A percentile compares a stretch with the other conserved stretches of the same genome.
These are phyloP conservation scores for Spea hammondii DNA, from an alignment of 2,797 vertebrate species.

Conservation along the genomic window DNA sequence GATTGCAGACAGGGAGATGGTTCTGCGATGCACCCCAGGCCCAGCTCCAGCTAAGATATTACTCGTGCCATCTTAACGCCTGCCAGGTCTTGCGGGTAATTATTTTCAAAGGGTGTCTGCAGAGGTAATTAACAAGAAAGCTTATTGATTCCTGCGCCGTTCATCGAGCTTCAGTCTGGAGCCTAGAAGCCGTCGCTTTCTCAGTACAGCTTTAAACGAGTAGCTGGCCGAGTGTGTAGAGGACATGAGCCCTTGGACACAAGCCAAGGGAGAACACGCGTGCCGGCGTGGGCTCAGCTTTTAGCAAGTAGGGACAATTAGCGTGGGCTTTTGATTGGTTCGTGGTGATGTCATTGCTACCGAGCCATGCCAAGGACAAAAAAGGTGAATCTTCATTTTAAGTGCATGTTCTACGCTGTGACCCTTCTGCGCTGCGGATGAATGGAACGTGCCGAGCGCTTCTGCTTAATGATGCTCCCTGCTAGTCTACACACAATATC, in stretches of 20 bases:
- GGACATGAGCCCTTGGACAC: constrained; percentile 14
- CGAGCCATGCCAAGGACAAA: constrained; percentile 23
- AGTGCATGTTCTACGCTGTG: too few species aligned
- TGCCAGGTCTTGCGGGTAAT: constrained; percentile 26
- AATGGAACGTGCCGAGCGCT: too few species aligned
- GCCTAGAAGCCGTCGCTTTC: constrained; percentile 8
- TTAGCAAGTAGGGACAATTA: constrained; percentile 1
- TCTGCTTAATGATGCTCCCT: too few species aligned
- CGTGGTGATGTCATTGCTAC: constrained; percentile 37
- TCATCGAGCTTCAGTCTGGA: constrained; percentile 13
- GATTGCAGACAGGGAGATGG: neutral
- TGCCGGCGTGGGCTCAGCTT: constrained; percentile 4
- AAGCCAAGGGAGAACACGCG: constrained; percentile 35
- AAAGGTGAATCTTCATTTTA: neutral
- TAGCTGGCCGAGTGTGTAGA: constrained; percentile 23
- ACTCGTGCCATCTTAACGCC: neutral
- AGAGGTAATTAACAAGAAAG: constrained; percentile 38
- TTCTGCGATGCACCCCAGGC: neutral
- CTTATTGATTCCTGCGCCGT: constrained; percentile 40
- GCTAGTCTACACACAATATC: too few species aligned
- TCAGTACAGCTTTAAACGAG: constrained; percentile 8
- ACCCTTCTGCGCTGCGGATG: too few species aligned
- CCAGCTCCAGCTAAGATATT: neutral
- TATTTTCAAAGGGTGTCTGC: constrained; percentile 32
- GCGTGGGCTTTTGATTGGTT: constrained; percentile 14